These are phyloP conservation scores for Patella vulgata DNA, from an alignment of 1,140 invertebrate genomes.

Conservation along the genomic window DNA sequence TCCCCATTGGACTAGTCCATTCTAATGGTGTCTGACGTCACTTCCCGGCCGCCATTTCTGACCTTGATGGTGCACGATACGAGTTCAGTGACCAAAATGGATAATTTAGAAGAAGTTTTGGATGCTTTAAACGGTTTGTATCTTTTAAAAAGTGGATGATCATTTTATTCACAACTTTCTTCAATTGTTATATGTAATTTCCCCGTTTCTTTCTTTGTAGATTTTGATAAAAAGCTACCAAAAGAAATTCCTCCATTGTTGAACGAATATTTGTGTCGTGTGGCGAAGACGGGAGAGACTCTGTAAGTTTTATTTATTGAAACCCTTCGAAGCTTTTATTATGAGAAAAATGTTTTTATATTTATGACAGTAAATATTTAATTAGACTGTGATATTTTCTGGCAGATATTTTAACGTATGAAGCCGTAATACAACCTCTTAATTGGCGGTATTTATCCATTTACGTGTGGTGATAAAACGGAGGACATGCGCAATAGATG, in stretches of 20 bases:
- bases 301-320: slow-evolving; percentile 67
- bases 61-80: slow-evolving; percentile 37
- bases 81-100: slow-evolving; percentile 48
- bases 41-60: slow-evolving; percentile 47
- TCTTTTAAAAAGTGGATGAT: no score
- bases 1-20: no score
- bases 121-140: slow-evolving; percentile 56
- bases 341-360: no score
- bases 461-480: no score
- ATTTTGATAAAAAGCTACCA: slow-evolving; percentile 84
- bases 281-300: slow-evolving; percentile 93
- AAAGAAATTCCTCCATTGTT: slow-evolving; percentile 85
- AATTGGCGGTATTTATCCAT: no score
- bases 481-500: no score
- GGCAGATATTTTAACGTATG: no score
- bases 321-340: background rate
- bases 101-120: slow-evolving; percentile 58
- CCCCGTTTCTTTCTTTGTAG: slow-evolving; percentile 60
- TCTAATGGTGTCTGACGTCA: slow-evolving; percentile 32
- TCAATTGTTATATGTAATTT: no score
- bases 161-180: no score
- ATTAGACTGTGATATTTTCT: no score
- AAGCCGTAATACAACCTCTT: no score
- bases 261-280: slow-evolving; percentile 89
- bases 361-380: no score